These are phyloP conservation scores for Scelioninae gen. 2 DNA, from an alignment of 2,888 invertebrate species.

Conservation along the genomic window DNA sequence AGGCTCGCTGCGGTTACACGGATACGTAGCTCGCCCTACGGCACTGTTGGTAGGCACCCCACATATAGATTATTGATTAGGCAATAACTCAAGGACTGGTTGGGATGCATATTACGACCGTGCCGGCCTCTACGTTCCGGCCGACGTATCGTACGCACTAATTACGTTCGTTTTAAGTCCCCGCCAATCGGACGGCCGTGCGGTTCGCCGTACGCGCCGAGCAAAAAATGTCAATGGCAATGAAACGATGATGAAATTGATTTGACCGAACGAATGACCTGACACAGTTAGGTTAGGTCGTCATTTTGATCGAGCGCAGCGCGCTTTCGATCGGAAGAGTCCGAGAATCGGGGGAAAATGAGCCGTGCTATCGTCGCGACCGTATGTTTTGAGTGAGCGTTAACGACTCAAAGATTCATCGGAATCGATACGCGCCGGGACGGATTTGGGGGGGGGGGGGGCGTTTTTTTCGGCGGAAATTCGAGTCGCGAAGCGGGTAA, in stretches of 20 bases:
- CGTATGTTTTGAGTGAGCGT: slow-evolving; percentile 11
- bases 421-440: slow-evolving; percentile 17
- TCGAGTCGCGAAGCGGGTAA: too few relatives aligned
- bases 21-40: slow-evolving; percentile 68
- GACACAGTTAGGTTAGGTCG: slow-evolving; percentile 37
- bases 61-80: slow-evolving; percentile 76
- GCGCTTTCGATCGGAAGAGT: slow-evolving; percentile 7
- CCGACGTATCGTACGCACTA: slow-evolving; percentile 69
- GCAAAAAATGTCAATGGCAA: slow-evolving; percentile 31
- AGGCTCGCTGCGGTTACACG: slow-evolving; percentile 66
- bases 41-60: slow-evolving; percentile 65
- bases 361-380: slow-evolving; percentile 3
- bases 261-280: slow-evolving; percentile 29
- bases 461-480: too few relatives aligned
- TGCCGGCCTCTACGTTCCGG: slow-evolving; percentile 67
- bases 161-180: slow-evolving; percentile 73
- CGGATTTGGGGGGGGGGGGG: too few relatives aligned
- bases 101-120: slow-evolving; percentile 74
- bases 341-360: slow-evolving; percentile 3
- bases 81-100: slow-evolving; percentile 75
- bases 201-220: slow-evolving; percentile 5
- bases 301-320: slow-evolving; percentile 16
- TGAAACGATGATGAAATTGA: slow-evolving; percentile 19
- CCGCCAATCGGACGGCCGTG: slow-evolving; percentile 45
- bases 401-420: slow-evolving; percentile 12